Base-by-base conservation (phyloP, 2,888 invertebrate genomes). In the Blastobasis lacticolella region DNA sequence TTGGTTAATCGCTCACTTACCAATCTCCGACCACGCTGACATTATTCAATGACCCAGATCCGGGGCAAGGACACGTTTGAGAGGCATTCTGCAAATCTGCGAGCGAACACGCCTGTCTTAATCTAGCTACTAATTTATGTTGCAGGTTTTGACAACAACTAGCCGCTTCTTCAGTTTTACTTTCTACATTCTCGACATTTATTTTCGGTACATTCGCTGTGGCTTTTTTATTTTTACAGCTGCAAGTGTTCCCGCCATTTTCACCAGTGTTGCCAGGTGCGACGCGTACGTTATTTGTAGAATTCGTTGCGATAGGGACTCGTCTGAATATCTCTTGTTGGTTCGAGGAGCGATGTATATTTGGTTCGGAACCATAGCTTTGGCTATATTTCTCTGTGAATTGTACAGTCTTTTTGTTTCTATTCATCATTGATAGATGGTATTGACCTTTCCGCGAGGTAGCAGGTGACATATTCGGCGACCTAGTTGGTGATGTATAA, bases 391-490 rank as follows among this genome's bases (percentile, higher is more conserved):
- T 80, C 5, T 81, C 80, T 0, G 59, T 66, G 45, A 76, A 77
- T 50, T 78, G 77, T 0, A 75, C 75, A 0, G 63, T 57, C 64
- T 78, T 79, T 51, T 78, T 75, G 10, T 57, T 66, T 60, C 67
- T 73, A 50, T 67, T 80, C 75, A 85, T 79, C 63, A 82, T 66
- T 0, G 85, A 84, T 1, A 85, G 60, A 54, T 86, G 85, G 56
- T 86, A 85, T 56, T 81, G 81, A 0, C 81, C 82, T 52, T 71
- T 69, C 0, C 86, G 63, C 42, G 59, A 67, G 0, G 71, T 60
- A 0, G 78, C 69, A 0, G 86, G 83, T 0, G 85, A 84, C 42
- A 70, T 57, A 49, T 66, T 75, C 0, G 81, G 84, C 0, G 84
- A 81, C 36, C 78, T 59, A 10, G 71, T 75, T 0, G 84, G 83